These are phyloP conservation scores for Eulemur coronatus DNA, from an alignment of 2,797 vertebrate genomes.

Conservation along the genomic window DNA sequence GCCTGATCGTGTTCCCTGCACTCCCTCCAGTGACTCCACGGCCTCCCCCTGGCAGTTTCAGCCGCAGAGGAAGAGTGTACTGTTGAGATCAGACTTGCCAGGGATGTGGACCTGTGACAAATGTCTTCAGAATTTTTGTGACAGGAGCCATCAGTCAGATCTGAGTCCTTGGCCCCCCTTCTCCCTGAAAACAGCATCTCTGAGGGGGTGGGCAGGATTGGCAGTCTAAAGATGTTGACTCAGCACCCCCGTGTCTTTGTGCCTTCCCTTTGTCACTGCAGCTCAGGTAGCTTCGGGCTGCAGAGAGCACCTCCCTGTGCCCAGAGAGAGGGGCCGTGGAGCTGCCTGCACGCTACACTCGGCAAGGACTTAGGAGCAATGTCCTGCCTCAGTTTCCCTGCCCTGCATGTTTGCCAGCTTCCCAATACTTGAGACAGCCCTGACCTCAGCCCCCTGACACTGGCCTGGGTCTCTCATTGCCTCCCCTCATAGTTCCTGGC, in stretches of 20 bases:
- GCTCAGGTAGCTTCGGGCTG: not conserved
- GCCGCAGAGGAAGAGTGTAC: not conserved
- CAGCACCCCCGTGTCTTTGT: not conserved
- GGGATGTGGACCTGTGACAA: not conserved
- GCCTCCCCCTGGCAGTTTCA: not conserved
- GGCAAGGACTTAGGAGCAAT: not conserved
- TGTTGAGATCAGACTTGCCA: not conserved
- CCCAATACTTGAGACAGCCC: not conserved
- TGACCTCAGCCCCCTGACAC: not conserved
- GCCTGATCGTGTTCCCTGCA: too few relatives aligned
- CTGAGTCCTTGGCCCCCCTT: not conserved
- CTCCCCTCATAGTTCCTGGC: not conserved
- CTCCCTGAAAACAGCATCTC: not conserved
- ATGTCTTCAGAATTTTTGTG: slow-evolving; percentile 39
- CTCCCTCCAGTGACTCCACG: not conserved
- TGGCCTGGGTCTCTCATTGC: not conserved
- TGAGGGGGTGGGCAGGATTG: not conserved
- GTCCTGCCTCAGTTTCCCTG: not conserved
- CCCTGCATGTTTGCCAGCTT: not conserved
- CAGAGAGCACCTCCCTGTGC: not conserved
- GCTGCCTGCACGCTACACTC: not conserved
- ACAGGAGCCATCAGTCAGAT: slow-evolving; percentile 44
- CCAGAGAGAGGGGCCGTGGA: not conserved
- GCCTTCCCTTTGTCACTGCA: not conserved
- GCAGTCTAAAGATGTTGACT: not conserved